Evolutionary conservation across 2,888 invertebrate species (phyloP).

Genomic region (Thymelicus acteon): DNA sequence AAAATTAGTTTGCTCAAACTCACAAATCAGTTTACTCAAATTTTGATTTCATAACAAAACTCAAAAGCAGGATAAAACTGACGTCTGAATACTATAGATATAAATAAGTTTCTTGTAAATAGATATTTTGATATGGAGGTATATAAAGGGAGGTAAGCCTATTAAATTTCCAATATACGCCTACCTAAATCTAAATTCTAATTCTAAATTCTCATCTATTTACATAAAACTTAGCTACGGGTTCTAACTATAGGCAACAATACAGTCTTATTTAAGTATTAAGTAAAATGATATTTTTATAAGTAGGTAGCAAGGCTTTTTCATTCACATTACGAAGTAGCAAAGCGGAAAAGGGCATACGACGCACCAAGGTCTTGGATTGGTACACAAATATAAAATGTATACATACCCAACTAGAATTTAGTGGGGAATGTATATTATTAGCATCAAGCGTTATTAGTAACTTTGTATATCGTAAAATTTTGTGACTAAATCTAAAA

Average conservation of each 20-base stretch:
- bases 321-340: not conserved
- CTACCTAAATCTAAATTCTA: not conserved
- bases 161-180: not conserved
- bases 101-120: too few species aligned
- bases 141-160: too few species aligned
- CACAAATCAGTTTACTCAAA: not conserved
- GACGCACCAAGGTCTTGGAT: too few species aligned
- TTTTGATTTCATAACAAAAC: not conserved
- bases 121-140: not conserved
- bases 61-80: not conserved
- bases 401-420: too few species aligned
- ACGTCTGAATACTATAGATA: too few species aligned
- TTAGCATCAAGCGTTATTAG: too few species aligned
- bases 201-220: conserved; percentile 16
- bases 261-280: conserved; percentile 54
- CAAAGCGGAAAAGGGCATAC: too few species aligned
- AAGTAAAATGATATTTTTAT: conserved; percentile 37
- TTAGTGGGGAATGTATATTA: too few species aligned
- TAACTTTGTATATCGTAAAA: too few species aligned
- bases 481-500: too few species aligned
- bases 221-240: conserved; percentile 41
- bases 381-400: too few species aligned
- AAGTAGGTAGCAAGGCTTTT: not conserved
- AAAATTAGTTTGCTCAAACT: not conserved
- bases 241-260: conserved; percentile 53